Base-by-base conservation (phyloP, 2,113 vertebrate species). In the Spilogale gracilis region DNA sequence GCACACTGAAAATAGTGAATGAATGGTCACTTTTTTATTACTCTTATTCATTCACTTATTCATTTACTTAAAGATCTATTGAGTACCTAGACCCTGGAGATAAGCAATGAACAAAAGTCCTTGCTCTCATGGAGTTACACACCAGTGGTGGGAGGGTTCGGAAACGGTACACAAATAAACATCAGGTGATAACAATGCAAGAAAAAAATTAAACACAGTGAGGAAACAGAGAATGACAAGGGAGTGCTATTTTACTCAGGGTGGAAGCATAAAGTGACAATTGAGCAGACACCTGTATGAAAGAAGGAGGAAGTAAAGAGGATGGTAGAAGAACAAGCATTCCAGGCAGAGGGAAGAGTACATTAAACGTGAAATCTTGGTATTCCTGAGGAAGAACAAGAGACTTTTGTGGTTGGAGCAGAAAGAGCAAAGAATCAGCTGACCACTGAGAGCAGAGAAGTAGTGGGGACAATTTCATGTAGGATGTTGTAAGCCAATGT, bases 21-120 rank as follows among this genome's bases (percentile, higher is more conserved):
- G 16, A 82, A 73, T 43, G 56, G n/a, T 32, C 56, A 89, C 30
- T 76, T 93, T 56, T 45, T 86, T 63, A 87, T 92, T 54, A 69
- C 56, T 14, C n/a, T 67, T 23, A 52, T 48, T 82, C 32, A 58
- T 79, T 76, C 23, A 76, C 38, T 38, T 38, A 38, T 76, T 71
- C 43, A 48, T 48, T 45, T 74, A 48, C 73, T 74, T 5, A 48
- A 88, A 18, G 21, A 82, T 54, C 58, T 27, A 30, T 38, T 80
- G 16, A 83, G 12, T 67, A 76, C 23, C 71, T 32, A 69, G 71
- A 60, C 25, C 45, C 81, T 76, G 14, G 14, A 61, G 14, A 50
- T n/a, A 60, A 38, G 69, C 32, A 27, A 74, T 63, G 17, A 93
- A 80, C n/a, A 17, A 90, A 69, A 74, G 65, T 88, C 32, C 65